Percentiles rank a stretch among this genome's conserved stretches.
Conservation (phyloP, 1,140 invertebrate species). For the Lepidurus arcticus region DNA sequence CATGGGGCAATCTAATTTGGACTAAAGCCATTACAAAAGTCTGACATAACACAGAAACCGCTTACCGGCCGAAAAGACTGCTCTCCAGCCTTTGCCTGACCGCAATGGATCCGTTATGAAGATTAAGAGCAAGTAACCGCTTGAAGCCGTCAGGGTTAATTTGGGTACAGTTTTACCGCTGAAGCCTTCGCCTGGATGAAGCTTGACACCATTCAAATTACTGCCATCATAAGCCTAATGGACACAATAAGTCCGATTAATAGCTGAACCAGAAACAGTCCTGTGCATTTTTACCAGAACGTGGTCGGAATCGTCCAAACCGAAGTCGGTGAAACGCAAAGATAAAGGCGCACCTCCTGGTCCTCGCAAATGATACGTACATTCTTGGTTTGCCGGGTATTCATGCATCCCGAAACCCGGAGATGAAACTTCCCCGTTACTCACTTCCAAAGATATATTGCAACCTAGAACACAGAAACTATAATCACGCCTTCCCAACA, state of each 20-base stretch:
- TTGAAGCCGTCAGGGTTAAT: conserved; percentile 83
- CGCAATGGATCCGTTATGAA: conserved; percentile 84
- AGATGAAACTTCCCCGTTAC: conserved; percentile 77
- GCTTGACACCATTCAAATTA: conserved; percentile 70
- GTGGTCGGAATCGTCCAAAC: conserved; percentile 76
- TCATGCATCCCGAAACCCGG: conserved; percentile 75
- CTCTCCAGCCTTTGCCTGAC: conserved; percentile 75
- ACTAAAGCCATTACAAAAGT: conserved; percentile 45
- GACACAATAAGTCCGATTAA: neutral
- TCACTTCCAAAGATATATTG: conserved; percentile 60
- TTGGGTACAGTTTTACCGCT: conserved; percentile 69
- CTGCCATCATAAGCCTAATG: conserved; percentile 65
- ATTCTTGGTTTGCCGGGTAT: conserved; percentile 89
- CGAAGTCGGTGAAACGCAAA: conserved; percentile 77
- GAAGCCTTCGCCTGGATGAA: conserved; percentile 85
- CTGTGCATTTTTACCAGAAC: conserved; percentile 58
- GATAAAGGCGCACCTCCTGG: conserved; percentile 75
- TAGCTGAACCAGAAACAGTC: neutral
- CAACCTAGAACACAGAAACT: conserved; percentile 42
- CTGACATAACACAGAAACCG: conserved; percentile 20
- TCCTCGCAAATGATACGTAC: conserved; percentile 78
- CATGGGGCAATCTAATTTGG: conserved; percentile 67
- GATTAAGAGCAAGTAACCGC: conserved; percentile 81
- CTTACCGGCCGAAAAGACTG: conserved; percentile 78
- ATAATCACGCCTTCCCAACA: neutral